Percentiles rank a stretch among this genome's conserved stretches.
Evolutionary conservation across 2,888 invertebrate species (phyloP).

Genomic region (Agonum fuliginosum): DNA sequence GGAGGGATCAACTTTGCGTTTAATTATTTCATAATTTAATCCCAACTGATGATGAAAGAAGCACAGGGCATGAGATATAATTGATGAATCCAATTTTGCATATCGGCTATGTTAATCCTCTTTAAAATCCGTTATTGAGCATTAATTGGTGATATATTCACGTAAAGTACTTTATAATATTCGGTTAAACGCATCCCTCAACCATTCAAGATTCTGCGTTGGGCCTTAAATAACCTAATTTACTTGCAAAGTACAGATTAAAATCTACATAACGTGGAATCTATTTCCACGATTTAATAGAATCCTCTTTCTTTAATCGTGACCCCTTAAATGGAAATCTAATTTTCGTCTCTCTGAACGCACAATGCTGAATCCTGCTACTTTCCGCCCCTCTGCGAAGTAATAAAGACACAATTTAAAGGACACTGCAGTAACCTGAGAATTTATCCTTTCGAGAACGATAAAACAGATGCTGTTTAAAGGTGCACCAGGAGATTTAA

Average conservation of each 20-base stretch:
- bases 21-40: conserved; percentile 24
- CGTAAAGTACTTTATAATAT: conserved; percentile 30
- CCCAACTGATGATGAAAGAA: background rate
- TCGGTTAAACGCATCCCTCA: background rate
- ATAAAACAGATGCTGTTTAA: conserved; percentile 30
- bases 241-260: conserved; percentile 58
- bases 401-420: conserved; percentile 40
- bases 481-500: conserved; percentile 6
- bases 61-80: conserved; percentile 20
- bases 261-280: conserved; percentile 57
- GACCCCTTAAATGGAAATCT: conserved; percentile 50
- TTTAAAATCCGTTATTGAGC: conserved; percentile 22
- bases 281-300: conserved; percentile 53
- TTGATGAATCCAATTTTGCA: conserved; percentile 28
- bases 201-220: background rate
- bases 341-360: conserved; percentile 42
- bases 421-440: conserved; percentile 39
- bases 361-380: conserved; percentile 29
- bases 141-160: conserved; percentile 35
- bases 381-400: background rate
- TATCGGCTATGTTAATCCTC: conserved; percentile 11
- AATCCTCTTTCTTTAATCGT: conserved; percentile 50
- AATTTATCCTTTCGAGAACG: conserved; percentile 10
- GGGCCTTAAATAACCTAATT: conserved; percentile 51
- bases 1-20: background rate